Conservation (phyloP, 2,888 invertebrate genomes). For the Erynnis tages region DNA sequence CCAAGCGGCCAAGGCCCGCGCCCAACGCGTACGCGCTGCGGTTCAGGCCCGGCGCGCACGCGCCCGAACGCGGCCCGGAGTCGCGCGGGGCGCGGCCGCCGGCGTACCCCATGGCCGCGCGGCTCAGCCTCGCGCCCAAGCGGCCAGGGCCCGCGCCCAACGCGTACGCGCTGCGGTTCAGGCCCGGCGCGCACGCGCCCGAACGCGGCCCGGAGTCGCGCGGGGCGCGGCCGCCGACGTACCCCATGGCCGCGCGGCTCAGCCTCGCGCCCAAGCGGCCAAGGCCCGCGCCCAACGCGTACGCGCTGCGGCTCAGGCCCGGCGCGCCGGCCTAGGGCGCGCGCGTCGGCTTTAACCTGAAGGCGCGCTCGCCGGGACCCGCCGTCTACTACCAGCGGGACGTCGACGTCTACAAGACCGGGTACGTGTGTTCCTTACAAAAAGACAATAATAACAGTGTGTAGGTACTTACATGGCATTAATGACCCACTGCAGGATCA, state of each 20-base stretch:
- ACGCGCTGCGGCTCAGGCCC: constrained; percentile 85
- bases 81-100: too few species aligned
- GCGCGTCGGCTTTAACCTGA: constrained; percentile 60
- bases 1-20: too few species aligned
- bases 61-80: too few species aligned
- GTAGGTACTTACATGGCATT: too few species aligned
- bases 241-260: constrained; percentile 82
- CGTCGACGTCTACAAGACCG: constrained; percentile 57
- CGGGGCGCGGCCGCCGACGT: too few species aligned
- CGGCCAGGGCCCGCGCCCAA: constrained; percentile 62
- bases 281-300: constrained; percentile 80
- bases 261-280: constrained; percentile 71
- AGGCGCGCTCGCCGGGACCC: constrained; percentile 64
- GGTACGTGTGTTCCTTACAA: too few species aligned
- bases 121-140: constrained; percentile 68
- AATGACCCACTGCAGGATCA: too few species aligned
- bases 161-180: constrained; percentile 84
- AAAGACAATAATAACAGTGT: too few species aligned
- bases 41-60: too few species aligned
- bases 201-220: constrained; percentile 65
- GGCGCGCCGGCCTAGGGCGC: constrained; percentile 76
- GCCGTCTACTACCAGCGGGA: constrained; percentile 76
- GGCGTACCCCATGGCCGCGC: too few species aligned
- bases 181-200: constrained; percentile 82
- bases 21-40: too few species aligned